Percentiles rank a stretch among this genome's conserved stretches.
Evolutionary conservation across 2,888 invertebrate species (phyloP).

Genomic region (Bugulina stolonifera): DNA sequence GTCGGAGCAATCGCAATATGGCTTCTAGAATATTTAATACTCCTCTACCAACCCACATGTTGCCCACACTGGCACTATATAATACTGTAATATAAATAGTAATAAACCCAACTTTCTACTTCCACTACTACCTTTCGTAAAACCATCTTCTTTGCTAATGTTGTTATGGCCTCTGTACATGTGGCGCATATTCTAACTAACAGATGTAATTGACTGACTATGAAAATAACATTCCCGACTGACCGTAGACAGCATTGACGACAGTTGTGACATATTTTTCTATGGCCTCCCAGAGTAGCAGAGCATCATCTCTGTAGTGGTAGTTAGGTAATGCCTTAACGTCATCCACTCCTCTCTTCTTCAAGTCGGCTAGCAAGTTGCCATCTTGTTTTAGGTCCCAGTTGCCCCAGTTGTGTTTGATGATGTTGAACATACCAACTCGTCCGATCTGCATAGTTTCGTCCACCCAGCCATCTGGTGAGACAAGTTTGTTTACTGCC

Average conservation of each 20-base stretch:
- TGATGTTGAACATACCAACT: conserved; percentile 27
- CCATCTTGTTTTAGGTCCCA: conserved; percentile 14
- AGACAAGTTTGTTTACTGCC: conserved; percentile 27
- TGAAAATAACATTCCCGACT: conserved; percentile 28
- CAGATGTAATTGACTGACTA: too few species aligned
- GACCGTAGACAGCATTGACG: conserved; percentile 34
- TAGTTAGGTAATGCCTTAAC: conserved; percentile 43
- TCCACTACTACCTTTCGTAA: too few species aligned
- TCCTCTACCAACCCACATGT: too few species aligned
- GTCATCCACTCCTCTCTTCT: conserved; percentile 38
- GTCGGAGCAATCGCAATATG: too few species aligned
- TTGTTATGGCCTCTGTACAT: too few species aligned
- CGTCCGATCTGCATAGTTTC: conserved; percentile 29
- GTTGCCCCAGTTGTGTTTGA: neutral
- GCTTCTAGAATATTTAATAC: too few species aligned
- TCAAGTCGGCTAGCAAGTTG: neutral
- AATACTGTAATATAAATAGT: neutral
- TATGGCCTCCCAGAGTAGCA: conserved; percentile 44
- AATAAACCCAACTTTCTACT: too few species aligned
- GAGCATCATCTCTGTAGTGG: conserved; percentile 50
- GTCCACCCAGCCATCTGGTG: conserved; percentile 28
- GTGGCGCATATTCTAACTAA: too few species aligned
- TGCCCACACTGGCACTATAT: too few species aligned
- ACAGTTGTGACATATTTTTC: conserved; percentile 38
- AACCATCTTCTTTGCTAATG: too few species aligned